Evolutionary conservation across 2,888 invertebrate genomes (phyloP), one percentile per base, ranked within the genome.

Genomic region (Cephus sareptanus): DNA sequence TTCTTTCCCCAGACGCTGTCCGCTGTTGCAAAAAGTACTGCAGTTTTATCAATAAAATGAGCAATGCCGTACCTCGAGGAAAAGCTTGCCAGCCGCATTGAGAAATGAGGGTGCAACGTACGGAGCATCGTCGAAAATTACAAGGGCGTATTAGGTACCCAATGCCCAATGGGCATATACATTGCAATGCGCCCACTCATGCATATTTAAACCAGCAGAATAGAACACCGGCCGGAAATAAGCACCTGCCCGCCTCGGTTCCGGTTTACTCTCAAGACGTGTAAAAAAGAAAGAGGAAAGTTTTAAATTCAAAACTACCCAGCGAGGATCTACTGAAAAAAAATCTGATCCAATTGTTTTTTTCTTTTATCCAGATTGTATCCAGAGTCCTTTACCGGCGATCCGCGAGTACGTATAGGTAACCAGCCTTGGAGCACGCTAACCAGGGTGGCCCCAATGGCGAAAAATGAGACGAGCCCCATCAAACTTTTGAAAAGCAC

Each of bases 221-320:
- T 78, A 78, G 35, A 75, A 78, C 87, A 88, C 89, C 87, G 86
- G 85, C 89, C 89, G 89, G 89, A 89, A 87, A 87, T 87, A 88
- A 85, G 85, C 90, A 90, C 90, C 89, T 90, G 88, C 89, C 56
- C 86, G 83, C 87, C 79, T 81, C 80, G 77, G 81, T 83, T 81
- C 81, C 81, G 84, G 56, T 56, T 56, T 56, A 1, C 40, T 56
- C 56, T 56, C 1, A 56, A 23, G 23, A 56, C 56, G 56, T 56
- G 9, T 23, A 56, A 56, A 56, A 56, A 40, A n/a, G n/a, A 40
- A 13, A 15, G 15, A 40, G 6, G 56, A 23, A 56, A 56, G 23
- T 56, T 56, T 56, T 56, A 9, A 56, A 56, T 56, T 56, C 56
- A 9, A 56, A 56, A 56, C 56, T 56, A 9, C 9, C 9, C 9